Evolutionary conservation across 53 echinoderm and acorn worm genomes (phyloP), one percentile per base, ranked within the genome.

Genomic region (Paracentrotus lividus): DNA sequence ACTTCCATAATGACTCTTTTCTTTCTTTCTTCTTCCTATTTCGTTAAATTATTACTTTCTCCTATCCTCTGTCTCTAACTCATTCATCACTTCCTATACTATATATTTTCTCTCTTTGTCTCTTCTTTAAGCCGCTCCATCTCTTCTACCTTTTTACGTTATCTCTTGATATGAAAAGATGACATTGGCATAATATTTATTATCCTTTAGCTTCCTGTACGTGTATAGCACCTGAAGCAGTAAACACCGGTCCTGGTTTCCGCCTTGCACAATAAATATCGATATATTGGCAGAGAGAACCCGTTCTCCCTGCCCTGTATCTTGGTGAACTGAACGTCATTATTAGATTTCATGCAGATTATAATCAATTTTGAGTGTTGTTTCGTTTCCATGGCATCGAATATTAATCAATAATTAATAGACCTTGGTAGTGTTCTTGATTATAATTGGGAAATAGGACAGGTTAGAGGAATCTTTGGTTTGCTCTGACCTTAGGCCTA

Each of bases 151-250:
- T 8, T 64, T 4, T 64, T 29, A 29, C 29, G 31, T 27, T 27
- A 64, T 29, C 10, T 29, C 8, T 31, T 38, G 72, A 4, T 14
- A 72, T 32, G 72, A 72, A 72, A 38, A 72, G 0, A 64, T 64
- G 64, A 64, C 31, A 64, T 64, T 13, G 64, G 4, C 72, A 72
- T 72, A 72, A 36, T 72, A 32, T 72, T 40, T 72, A 72, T 72
- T 40, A 40, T 72, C 36, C 4, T 20, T 4, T 36, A 16, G 36
- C 40, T 72, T 72, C 72, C 72, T 36, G 40, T 38, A 6, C 29
- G 16, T 38, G 18, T 38, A 16, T 0, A 15, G 16, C 20, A 72
- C 36, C 38, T 18, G 38, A 72, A 13, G 40, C 72, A 36, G 4
- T 15, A 31, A 10, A 34, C 40, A 69, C 36, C 69, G 5, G 69